Conservation (phyloP, 2,797 vertebrate genomes). For the Anguilla anguilla region DNA sequence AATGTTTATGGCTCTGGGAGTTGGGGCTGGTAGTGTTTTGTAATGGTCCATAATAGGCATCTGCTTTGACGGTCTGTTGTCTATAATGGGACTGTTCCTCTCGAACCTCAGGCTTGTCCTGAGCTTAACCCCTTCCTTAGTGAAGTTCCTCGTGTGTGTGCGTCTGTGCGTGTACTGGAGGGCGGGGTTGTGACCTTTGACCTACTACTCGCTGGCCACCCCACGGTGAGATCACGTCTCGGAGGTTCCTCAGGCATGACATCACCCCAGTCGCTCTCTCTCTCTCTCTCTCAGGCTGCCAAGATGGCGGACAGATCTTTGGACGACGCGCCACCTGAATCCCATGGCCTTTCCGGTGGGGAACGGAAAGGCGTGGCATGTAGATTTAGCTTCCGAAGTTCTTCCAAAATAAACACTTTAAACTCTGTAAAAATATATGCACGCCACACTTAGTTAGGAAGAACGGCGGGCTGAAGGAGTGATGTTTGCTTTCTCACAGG, state of each 20-base stretch:
- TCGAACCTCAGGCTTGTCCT: neutral
- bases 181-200: slow-evolving; percentile 63
- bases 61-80: neutral
- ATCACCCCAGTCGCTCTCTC: neutral
- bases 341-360: too few species aligned
- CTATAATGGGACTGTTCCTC: neutral
- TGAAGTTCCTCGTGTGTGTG: neutral
- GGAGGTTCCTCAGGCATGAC: slow-evolving; percentile 30
- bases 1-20: neutral
- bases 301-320: neutral
- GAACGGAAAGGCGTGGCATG: neutral
- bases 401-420: neutral
- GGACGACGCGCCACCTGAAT: neutral
- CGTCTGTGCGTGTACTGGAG: slow-evolving; percentile 19
- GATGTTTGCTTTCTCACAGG: neutral
- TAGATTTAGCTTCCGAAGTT: neutral
- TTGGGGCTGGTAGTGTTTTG: neutral
- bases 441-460: neutral
- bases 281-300: neutral
- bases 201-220: slow-evolving; percentile 56
- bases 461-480: neutral
- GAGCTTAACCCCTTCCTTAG: neutral
- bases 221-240: slow-evolving; percentile 57
- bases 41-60: neutral
- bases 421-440: neutral